A percentile compares a stretch with the other conserved stretches of the same genome.
These are phyloP conservation scores for Cygnus olor DNA, from an alignment of 2,797 vertebrate species.

Conservation along the genomic window DNA sequence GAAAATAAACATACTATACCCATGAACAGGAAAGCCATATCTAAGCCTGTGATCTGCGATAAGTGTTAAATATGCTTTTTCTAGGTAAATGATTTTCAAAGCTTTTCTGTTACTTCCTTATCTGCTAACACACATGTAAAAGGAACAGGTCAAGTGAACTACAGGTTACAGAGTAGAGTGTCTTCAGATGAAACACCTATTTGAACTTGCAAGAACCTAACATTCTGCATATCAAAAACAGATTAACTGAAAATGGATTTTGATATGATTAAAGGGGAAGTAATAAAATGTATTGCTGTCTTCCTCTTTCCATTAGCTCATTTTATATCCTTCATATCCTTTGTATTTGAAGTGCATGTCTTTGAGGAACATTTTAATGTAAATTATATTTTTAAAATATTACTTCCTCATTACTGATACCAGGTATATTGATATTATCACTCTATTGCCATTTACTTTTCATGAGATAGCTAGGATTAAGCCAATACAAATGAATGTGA, in stretches of 20 bases:
- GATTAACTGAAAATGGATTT: constrained; percentile 30
- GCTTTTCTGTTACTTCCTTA: not conserved
- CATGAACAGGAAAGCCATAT: not conserved
- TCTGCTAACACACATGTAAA: not conserved
- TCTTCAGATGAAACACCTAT: not conserved
- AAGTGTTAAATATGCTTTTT: not conserved
- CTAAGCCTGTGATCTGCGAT: not conserved
- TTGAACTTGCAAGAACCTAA: not conserved
- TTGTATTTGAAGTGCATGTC: not conserved
- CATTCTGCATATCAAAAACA: not conserved
- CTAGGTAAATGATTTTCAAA: not conserved
- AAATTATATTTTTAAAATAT: constrained; percentile 24
- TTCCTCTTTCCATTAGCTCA: constrained; percentile 2
- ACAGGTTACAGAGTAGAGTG: not conserved
- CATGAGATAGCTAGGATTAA: not conserved
- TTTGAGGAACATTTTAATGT: constrained; percentile 14
- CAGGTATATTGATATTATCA: not conserved
- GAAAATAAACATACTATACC: not conserved
- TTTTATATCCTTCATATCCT: constrained; percentile 3
- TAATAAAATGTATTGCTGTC: constrained; percentile 5
- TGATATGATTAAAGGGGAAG: constrained; percentile 20
- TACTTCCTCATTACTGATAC: constrained; percentile 11
- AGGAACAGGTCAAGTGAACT: not conserved
- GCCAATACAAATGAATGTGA: not conserved
- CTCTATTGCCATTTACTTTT: not conserved